phyloP scores from a whole-genome alignment of 2,113 vertebrate genomes.

The Tiliqua scincoides region DNA sequence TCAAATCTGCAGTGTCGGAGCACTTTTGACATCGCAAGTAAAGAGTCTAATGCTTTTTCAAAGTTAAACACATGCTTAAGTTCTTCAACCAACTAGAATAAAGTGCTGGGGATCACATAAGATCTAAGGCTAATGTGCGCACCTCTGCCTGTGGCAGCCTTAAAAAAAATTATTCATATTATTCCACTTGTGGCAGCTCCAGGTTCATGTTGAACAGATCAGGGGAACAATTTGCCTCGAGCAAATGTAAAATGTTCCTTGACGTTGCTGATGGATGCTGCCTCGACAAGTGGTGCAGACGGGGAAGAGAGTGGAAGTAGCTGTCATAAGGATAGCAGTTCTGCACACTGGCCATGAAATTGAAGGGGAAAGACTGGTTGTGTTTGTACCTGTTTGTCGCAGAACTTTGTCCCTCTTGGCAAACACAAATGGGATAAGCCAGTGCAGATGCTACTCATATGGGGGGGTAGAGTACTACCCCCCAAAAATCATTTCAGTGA shows the following conservation, averaged over 20 bases:
- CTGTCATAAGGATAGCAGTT: background rate
- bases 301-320: constrained; percentile 29
- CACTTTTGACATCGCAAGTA: background rate
- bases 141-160: background rate
- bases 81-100: background rate
- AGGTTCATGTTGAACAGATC: background rate
- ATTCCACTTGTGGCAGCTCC: background rate
- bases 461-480: too few species aligned
- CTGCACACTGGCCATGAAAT: background rate
- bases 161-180: background rate
- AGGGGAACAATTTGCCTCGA: background rate
- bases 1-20: background rate
- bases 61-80: background rate
- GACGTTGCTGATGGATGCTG: background rate
- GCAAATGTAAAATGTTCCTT: background rate
- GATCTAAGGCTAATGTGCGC: background rate
- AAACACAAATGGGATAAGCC: background rate
- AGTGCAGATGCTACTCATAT: background rate
- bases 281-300: background rate
- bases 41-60: background rate
- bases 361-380: background rate
- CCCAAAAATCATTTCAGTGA: background rate
- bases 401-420: background rate
- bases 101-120: background rate
- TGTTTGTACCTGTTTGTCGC: background rate